These are phyloP conservation scores for Thera britannica DNA, from an alignment of 2,888 invertebrate species.

Conservation along the genomic window DNA sequence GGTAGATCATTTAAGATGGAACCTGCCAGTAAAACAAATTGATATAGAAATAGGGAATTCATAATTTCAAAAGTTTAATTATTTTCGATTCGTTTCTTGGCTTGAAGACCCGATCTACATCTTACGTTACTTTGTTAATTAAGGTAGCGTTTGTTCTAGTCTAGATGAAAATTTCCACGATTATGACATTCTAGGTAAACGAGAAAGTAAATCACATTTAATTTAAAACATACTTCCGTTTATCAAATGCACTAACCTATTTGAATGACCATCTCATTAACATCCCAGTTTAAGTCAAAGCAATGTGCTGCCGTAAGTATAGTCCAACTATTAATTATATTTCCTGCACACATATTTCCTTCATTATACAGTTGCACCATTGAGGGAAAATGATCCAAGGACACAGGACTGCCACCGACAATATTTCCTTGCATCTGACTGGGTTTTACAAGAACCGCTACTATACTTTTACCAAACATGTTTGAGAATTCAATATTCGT, in stretches of 20 bases:
- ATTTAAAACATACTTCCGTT: too few relatives aligned
- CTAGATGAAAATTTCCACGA: too few relatives aligned
- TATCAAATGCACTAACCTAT: constrained; percentile 53
- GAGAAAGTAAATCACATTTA: too few relatives aligned
- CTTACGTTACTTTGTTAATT: too few relatives aligned
- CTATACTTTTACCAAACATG: not conserved
- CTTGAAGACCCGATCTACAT: too few relatives aligned
- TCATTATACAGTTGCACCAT: constrained; percentile 62
- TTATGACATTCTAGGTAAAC: too few relatives aligned
- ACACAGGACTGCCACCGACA: constrained; percentile 57
- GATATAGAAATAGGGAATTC: too few relatives aligned
- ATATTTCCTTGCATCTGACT: constrained; percentile 47
- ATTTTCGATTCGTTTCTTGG: too few relatives aligned
- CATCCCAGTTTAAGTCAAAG: constrained; percentile 55
- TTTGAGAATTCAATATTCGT: constrained; percentile 11
- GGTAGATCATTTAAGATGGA: too few relatives aligned
- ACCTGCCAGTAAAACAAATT: too few relatives aligned
- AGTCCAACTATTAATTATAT: constrained; percentile 63
- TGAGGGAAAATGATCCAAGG: constrained; percentile 55
- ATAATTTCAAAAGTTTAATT: too few relatives aligned
- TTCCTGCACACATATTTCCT: constrained; percentile 63
- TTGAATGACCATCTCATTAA: constrained; percentile 57
- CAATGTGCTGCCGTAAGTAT: constrained; percentile 71
- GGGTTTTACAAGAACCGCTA: not conserved
- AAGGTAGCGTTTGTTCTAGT: too few relatives aligned